Conservation (phyloP, 2,888 invertebrate species). For the Ophioninae sp. region DNA sequence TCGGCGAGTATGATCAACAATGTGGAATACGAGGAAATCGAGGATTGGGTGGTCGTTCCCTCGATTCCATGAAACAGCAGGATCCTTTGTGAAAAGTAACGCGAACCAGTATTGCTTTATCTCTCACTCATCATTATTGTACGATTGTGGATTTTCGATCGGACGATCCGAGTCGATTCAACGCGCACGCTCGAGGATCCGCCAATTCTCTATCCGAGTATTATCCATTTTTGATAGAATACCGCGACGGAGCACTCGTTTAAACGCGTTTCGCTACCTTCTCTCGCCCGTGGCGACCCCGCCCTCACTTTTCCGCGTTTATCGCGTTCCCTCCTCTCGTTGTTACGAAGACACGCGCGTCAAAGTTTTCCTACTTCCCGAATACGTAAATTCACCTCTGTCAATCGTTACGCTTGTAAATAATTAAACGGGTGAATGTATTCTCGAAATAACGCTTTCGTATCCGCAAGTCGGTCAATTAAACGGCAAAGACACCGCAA, state of each 20-base stretch:
- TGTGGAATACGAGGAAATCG: constrained; percentile 71
- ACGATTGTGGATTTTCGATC: constrained; percentile 19
- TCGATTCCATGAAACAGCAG: constrained; percentile 43
- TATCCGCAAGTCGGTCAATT: neutral
- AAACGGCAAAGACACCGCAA: neutral
- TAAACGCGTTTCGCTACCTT: no score
- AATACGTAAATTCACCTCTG: neutral
- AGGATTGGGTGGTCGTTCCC: constrained; percentile 76
- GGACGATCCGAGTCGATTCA: constrained; percentile 3
- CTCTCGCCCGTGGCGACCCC: neutral
- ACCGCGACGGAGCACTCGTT: constrained; percentile 19
- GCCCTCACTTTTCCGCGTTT: no score
- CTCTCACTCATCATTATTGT: constrained; percentile 2
- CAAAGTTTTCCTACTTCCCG: neutral
- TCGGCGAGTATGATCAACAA: constrained; percentile 58
- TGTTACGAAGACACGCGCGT: neutral
- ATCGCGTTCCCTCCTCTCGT: neutral
- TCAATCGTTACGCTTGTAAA: constrained; percentile 8
- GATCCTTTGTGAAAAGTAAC: constrained; percentile 15
- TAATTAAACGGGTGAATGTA: neutral
- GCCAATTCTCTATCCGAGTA: constrained; percentile 44
- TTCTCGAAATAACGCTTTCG: neutral
- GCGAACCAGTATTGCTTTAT: constrained; percentile 2
- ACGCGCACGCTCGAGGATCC: constrained; percentile 9
- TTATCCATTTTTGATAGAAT: constrained; percentile 36